phyloP scores from a whole-genome alignment of 2,113 vertebrate genomes.

The Takifugu bimaculatus region DNA sequence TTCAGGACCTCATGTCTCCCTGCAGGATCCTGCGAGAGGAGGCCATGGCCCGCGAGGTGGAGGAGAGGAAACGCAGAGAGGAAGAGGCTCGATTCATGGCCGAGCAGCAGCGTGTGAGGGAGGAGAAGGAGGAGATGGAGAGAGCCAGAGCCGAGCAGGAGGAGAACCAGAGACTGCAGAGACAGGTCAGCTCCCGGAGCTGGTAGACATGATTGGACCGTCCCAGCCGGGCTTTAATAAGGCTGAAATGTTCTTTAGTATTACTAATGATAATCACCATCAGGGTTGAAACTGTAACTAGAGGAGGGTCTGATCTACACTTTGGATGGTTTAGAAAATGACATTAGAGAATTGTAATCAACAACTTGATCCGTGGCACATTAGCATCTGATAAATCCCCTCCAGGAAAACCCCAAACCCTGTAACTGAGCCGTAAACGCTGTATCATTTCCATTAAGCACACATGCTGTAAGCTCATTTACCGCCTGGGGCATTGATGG shows the following conservation, averaged over 20 bases:
- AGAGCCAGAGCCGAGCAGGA: conserved; percentile 80
- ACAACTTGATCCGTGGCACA: no score
- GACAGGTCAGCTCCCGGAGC: conserved; percentile 74
- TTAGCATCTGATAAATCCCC: no score
- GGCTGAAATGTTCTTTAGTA: no score
- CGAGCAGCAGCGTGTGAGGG: conserved; percentile 70
- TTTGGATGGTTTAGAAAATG: no score
- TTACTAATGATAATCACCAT: no score
- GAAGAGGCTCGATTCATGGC: conserved; percentile 76
- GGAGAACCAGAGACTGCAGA: conserved; percentile 84
- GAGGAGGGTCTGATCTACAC: no score
- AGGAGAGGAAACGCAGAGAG: conserved; percentile 80
- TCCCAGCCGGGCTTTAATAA: no score
- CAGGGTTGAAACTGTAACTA: no score
- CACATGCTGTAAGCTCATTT: conserved; percentile 31
- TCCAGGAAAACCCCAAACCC: no score
- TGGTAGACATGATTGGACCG: no score
- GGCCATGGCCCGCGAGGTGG: conserved; percentile 74
- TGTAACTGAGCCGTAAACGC: no score
- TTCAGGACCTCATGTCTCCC: neutral
- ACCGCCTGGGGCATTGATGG: neutral
- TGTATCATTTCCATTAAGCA: conserved; percentile 16
- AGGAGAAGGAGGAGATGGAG: conserved; percentile 73
- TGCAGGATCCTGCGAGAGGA: conserved; percentile 81
- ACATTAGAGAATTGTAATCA: no score